Percentiles rank a stretch among this genome's conserved stretches.
phyloP scores from a whole-genome alignment of 1,140 invertebrate species.

The Neelides sp. region DNA sequence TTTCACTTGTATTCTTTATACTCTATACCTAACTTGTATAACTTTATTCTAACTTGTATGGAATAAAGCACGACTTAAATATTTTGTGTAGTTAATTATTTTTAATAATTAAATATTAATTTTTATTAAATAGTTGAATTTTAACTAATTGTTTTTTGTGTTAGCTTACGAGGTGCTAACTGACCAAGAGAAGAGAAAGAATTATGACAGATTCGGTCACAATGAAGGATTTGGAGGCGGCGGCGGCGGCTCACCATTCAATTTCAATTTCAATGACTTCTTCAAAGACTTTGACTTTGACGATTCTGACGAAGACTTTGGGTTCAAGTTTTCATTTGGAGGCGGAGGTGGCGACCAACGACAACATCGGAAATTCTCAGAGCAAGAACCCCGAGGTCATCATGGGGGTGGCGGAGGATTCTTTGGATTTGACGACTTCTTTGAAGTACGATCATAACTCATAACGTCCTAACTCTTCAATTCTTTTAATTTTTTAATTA shows the following conservation, averaged over 20 bases:
- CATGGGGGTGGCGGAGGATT: slow-evolving; percentile 11
- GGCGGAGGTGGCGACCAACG: slow-evolving; percentile 1
- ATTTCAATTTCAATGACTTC: slow-evolving; percentile 30
- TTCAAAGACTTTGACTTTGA: slow-evolving; percentile 26
- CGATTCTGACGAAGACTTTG: slow-evolving; percentile 20
- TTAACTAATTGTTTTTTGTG: neutral
- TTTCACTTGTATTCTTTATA: neutral
- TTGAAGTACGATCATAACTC: slow-evolving; percentile 18
- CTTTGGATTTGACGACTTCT: slow-evolving; percentile 29
- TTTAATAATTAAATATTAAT: neutral
- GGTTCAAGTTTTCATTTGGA: slow-evolving; percentile 22
- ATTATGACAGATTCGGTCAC: slow-evolving; percentile 52
- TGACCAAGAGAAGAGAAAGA: slow-evolving; percentile 49
- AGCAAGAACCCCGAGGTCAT: too few species aligned
- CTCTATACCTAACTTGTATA: neutral
- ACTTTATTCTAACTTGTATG: too few species aligned
- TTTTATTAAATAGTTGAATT: slow-evolving; percentile 4
- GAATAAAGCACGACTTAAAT: too few species aligned
- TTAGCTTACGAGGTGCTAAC: slow-evolving; percentile 50
- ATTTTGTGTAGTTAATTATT: too few species aligned
- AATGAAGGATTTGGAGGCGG: slow-evolving; percentile 30
- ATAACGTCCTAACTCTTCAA: too few species aligned
- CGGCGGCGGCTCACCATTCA: slow-evolving; percentile 12
- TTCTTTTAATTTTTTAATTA: neutral
- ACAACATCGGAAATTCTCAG: slow-evolving; percentile 11